Conservation (phyloP, 37 sponge, comb jelly and placozoan genomes). For the Chondrosia reniformis region DNA sequence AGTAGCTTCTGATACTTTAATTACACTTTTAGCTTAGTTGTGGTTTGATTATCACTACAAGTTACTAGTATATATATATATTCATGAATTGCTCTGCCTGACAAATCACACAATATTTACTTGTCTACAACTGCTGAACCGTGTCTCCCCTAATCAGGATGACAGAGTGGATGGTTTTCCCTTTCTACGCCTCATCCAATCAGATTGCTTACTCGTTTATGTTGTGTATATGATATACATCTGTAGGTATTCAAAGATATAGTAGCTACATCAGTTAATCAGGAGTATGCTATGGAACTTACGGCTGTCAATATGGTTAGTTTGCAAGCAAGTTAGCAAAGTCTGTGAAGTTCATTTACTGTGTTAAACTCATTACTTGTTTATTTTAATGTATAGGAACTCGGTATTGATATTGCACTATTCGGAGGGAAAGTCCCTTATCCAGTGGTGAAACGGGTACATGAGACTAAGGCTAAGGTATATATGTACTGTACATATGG, state of each 20-base stretch:
- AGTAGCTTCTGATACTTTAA: too few species aligned
- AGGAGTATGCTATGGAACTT: constrained; percentile 5
- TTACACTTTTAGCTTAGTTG: too few species aligned
- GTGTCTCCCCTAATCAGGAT: too few species aligned
- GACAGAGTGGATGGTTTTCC: too few species aligned
- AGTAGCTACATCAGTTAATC: neutral
- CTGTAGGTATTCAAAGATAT: neutral
- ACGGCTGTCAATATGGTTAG: constrained; percentile 5
- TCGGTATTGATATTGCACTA: constrained; percentile 4
- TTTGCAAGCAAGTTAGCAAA: too few species aligned
- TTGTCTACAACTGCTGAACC: too few species aligned
- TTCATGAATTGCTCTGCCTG: too few species aligned
- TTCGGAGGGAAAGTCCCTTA: constrained; percentile 19
- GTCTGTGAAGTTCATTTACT: neutral
- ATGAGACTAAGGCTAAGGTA: constrained; percentile 11
- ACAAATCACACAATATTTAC: too few species aligned
- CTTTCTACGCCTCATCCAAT: too few species aligned
- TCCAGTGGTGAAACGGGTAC: neutral
- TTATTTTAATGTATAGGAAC: neutral
- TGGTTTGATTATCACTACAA: too few species aligned
- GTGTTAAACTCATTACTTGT: neutral
- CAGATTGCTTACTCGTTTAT: too few species aligned
- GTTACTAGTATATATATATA: too few species aligned
- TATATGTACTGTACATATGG: neutral
- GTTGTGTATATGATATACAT: neutral